A percentile compares a stretch with the other conserved stretches of the same genome.
These are phyloP conservation scores for Venturia canescens DNA, from an alignment of 1,140 invertebrate genomes.

Conservation along the genomic window DNA sequence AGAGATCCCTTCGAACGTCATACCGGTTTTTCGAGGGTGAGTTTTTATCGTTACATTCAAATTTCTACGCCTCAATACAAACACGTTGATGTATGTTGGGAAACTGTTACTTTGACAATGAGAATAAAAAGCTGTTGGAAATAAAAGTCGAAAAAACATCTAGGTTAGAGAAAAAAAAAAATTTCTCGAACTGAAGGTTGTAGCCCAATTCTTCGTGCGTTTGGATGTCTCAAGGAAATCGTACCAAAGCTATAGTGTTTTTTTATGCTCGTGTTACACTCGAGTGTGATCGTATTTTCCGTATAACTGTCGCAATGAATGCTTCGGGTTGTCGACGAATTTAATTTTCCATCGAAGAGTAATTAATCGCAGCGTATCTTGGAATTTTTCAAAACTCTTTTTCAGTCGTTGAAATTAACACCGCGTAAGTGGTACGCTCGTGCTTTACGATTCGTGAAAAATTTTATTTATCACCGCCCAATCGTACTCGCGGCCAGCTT, in stretches of 20 bases:
- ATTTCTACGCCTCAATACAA: no score
- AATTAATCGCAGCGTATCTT: neutral
- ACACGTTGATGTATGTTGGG: no score
- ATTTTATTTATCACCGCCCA: neutral
- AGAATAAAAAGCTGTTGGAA: neutral
- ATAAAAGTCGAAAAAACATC: neutral
- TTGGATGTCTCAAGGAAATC: conserved; percentile 17
- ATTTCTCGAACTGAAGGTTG: neutral
- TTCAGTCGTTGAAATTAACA: no score
- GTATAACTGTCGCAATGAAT: conserved; percentile 12
- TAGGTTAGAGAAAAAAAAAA: neutral
- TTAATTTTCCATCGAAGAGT: neutral
- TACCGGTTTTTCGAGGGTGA: conserved; percentile 68
- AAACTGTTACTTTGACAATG: neutral
- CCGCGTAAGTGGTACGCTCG: neutral
- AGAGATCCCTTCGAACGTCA: conserved; percentile 70
- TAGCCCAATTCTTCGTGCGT: neutral
- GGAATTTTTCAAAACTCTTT: neutral
- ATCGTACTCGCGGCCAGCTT: neutral
- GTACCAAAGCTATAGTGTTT: neutral
- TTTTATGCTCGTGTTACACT: conserved; percentile 1
- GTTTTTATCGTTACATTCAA: conserved; percentile 47
- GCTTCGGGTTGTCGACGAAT: neutral
- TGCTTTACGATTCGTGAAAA: conserved; percentile 3
- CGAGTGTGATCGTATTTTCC: neutral